A percentile compares a stretch with the other conserved stretches of the same genome.
Evolutionary conservation across 2,888 invertebrate species (phyloP).

Genomic region (Lasioglossum zephyrum): DNA sequence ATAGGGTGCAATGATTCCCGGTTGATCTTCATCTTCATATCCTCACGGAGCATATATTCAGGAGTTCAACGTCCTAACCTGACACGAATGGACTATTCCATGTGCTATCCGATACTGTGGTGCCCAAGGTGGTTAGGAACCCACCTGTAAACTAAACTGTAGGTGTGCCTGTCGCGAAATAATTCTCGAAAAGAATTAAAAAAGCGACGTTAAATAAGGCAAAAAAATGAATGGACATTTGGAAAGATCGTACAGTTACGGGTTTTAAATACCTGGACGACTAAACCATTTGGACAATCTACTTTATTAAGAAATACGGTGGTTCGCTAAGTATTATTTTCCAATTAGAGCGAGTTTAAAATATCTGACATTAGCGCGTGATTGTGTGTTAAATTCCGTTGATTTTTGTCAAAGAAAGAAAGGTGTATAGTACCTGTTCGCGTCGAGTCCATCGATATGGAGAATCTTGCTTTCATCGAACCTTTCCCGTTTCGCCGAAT

Average conservation of each 20-base stretch:
- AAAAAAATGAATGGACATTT: too few species aligned
- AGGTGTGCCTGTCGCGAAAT: too few species aligned
- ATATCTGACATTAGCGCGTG: background rate
- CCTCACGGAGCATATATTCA: too few species aligned
- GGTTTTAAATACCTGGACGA: too few species aligned
- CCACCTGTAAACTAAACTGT: too few species aligned
- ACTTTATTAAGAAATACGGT: background rate
- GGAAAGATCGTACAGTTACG: too few species aligned
- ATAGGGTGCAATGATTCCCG: conserved; percentile 15
- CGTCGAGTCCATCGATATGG: background rate
- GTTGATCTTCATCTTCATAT: background rate
- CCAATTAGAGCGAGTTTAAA: background rate
- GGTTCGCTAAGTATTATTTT: background rate
- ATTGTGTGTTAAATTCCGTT: background rate
- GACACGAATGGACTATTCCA: too few species aligned
- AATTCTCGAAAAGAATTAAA: too few species aligned
- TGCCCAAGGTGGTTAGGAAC: too few species aligned
- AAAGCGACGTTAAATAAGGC: too few species aligned
- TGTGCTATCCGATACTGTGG: too few species aligned
- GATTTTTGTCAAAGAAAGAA: background rate
- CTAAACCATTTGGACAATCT: background rate
- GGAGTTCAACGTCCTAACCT: background rate
- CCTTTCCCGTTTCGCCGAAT: background rate
- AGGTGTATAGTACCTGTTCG: background rate
- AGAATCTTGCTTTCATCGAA: background rate